These are phyloP conservation scores for Psittacula derbiana DNA, from an alignment of 2,797 vertebrate species.

Conservation along the genomic window DNA sequence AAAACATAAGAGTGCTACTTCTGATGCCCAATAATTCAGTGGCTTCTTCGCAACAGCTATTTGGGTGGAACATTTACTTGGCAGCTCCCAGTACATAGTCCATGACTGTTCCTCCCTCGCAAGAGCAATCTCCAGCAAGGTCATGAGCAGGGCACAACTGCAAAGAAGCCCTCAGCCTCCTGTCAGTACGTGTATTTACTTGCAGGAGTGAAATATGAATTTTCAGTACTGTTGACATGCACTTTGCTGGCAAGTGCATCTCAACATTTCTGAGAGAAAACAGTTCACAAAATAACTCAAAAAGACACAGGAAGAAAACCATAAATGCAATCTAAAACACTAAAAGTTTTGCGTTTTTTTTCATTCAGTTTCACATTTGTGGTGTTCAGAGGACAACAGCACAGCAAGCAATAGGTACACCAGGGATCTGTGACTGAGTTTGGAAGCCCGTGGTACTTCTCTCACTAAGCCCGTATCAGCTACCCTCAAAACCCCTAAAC, in stretches of 20 bases:
- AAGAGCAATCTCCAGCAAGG: neutral
- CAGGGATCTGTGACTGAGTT: neutral
- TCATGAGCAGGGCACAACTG: neutral
- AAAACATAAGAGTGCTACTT: neutral
- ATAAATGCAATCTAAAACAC: neutral
- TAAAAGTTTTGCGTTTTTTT: neutral
- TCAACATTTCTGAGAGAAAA: neutral
- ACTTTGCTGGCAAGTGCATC: neutral
- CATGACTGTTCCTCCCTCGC: neutral
- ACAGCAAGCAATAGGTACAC: neutral
- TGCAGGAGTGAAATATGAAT: neutral
- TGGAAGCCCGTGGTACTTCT: neutral
- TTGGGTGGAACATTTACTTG: neutral
- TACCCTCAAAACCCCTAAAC: neutral
- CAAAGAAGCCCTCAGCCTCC: neutral
- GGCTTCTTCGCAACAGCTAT: neutral
- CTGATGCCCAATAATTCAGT: neutral
- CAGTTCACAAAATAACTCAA: neutral
- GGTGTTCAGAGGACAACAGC: neutral
- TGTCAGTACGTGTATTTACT: neutral
- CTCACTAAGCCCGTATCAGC: neutral
- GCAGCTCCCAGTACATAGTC: neutral
- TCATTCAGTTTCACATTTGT: neutral
- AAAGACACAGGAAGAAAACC: neutral
- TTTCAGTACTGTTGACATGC: neutral